phyloP scores from a whole-genome alignment of 1,140 invertebrate genomes.

The Drosophila kurseongensis region DNA sequence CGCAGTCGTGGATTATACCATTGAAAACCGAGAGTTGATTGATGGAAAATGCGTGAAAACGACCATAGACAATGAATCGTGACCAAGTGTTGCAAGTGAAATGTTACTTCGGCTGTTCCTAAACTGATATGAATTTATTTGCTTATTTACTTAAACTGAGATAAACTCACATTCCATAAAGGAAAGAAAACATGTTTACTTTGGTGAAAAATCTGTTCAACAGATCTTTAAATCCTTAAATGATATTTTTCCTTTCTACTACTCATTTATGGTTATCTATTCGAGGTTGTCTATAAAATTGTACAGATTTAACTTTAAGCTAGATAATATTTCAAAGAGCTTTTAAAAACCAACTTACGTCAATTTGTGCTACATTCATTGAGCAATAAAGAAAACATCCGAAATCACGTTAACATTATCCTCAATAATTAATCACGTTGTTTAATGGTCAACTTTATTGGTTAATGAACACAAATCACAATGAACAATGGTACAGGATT shows the following conservation, averaged over 20 bases:
- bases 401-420: constrained; percentile 1
- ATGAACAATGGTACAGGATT: constrained; percentile 15
- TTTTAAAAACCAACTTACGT: neutral
- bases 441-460: constrained; percentile 4
- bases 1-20: constrained; percentile 42
- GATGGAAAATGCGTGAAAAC: constrained; percentile 45
- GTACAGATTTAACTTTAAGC: no score
- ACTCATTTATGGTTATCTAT: no score
- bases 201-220: no score
- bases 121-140: neutral
- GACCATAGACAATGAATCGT: constrained; percentile 12
- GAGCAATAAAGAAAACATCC: neutral
- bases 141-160: no score
- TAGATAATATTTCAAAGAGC: neutral
- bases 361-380: neutral
- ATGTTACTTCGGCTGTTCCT: neutral
- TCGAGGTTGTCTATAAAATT: no score
- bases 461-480: constrained; percentile 14
- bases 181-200: no score
- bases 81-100: constrained; percentile 9
- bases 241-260: no score
- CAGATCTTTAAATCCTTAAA: no score
- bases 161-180: no score
- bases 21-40: constrained; percentile 46
- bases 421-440: constrained; percentile 9